These are phyloP conservation scores for Tyria jacobaeae DNA, from an alignment of 2,888 invertebrate species.

Conservation along the genomic window DNA sequence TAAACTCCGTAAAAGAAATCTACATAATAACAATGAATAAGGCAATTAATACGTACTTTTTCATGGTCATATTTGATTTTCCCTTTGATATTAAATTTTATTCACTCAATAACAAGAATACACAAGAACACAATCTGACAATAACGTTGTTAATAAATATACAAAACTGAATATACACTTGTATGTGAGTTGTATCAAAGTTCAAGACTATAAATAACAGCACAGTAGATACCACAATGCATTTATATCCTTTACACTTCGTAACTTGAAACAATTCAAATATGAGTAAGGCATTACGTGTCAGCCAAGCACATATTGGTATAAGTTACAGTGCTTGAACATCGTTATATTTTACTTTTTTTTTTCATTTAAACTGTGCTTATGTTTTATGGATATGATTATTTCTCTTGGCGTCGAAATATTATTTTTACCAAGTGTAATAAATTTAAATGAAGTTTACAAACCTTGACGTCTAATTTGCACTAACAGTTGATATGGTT, in stretches of 20 bases:
- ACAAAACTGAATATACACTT: conserved; percentile 21
- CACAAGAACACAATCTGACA: not conserved
- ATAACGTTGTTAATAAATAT: conserved; percentile 7
- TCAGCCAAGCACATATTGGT: not conserved
- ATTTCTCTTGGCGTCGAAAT: not conserved
- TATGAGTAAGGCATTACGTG: conserved; percentile 1
- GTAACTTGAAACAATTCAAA: conserved; percentile 6
- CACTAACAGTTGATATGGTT: too few relatives aligned
- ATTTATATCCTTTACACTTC: conserved; percentile 16
- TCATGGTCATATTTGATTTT: conserved; percentile 9
- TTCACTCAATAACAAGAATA: not conserved
- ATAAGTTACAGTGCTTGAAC: not conserved
- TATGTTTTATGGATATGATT: not conserved
- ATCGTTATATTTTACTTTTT: not conserved
- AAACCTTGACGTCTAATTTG: not conserved
- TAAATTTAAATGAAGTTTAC: not conserved
- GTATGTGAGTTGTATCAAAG: conserved; percentile 31
- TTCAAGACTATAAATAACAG: conserved; percentile 36
- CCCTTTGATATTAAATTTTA: not conserved
- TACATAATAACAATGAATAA: not conserved
- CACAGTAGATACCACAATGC: conserved; percentile 13
- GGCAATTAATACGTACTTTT: conserved; percentile 28
- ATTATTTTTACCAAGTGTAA: not conserved
- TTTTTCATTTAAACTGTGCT: not conserved
- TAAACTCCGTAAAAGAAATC: too few relatives aligned